Evolutionary conservation across 1,140 invertebrate genomes (phyloP), one percentile per base, ranked within the genome.

Genomic region (Bombyx mandarina): DNA sequence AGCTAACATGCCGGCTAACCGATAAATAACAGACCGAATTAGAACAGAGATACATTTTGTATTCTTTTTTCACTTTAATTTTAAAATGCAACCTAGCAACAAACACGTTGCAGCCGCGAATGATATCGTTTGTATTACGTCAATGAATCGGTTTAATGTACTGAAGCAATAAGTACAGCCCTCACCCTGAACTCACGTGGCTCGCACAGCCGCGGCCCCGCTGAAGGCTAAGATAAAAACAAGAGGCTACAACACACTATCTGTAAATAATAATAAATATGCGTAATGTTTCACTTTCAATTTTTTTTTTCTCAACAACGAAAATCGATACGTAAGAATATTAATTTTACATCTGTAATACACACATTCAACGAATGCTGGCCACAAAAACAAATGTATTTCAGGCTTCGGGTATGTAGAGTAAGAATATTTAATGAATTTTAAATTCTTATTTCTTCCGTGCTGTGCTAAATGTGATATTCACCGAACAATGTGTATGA

Each of bases 91-190:
- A 52, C 60, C 55, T 54, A 52, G 61, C 62, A 69, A 68, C 65
- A 43, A 53, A 48, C 62, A 43, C 48, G 4, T 43, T 45, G 18
- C 49, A 56, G 8, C 49, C 10, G 8, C 56, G 58, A 60, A 73
- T 75, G 76, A 74, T 69, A 67, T 60, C 58, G 54, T 52, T 60
- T 63, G 65, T 67, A 73, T 80, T 84, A 75, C 78, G 75, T 84
- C 79, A 81, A 73, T 73, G 71, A 77, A 79, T 82, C 71, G 73
- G 68, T 76, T 75, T 75, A 77, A 80, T 80, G 73, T 74, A 77
- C 65, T 75, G 69, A 62, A 72, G 77, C 65, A 79, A 76, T 80
- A 79, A 84, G 79, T 69, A 73, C 70, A 78, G 73, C 77, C 79
- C 76, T 79, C 73, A 66, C 81, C 77, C 68, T 81, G 81, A 84